Conservation (phyloP, 2,113 vertebrate genomes). For the Halichoerus grypus region DNA sequence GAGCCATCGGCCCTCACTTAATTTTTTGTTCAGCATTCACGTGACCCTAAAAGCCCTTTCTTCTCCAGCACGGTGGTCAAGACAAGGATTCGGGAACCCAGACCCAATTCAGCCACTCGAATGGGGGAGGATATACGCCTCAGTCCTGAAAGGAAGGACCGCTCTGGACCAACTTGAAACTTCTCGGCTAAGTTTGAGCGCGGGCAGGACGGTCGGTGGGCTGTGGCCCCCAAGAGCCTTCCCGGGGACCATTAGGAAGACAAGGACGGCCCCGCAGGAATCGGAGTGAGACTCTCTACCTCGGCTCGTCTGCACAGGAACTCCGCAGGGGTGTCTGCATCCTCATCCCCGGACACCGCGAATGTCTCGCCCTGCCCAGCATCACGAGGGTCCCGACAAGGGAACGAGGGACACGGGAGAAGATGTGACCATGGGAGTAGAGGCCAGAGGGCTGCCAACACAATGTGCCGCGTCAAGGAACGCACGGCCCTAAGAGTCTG, state of each 20-base stretch:
- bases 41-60: not conserved
- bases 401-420: not conserved
- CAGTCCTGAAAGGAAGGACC: too few relatives aligned
- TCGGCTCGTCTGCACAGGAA: fast-evolving
- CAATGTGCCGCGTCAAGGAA: not conserved
- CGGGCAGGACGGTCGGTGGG: not conserved
- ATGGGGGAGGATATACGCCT: not conserved
- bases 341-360: too few relatives aligned
- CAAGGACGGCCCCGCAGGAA: too few relatives aligned
- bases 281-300: too few relatives aligned
- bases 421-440: too few relatives aligned
- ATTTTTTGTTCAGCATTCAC: not conserved
- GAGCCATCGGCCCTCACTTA: not conserved
- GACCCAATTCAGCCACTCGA: not conserved
- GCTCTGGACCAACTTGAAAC: fast-evolving
- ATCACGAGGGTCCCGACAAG: not conserved
- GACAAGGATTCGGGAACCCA: not conserved
- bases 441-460: not conserved
- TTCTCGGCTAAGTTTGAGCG: not conserved
- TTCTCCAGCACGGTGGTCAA: not conserved
- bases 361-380: fast-evolving
- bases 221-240: not conserved
- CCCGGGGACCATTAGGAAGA: not conserved
- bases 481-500: not conserved
- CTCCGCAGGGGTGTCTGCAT: not conserved